Evolutionary conservation across 2,888 invertebrate species (phyloP).

Genomic region (Calameuta idolon): DNA sequence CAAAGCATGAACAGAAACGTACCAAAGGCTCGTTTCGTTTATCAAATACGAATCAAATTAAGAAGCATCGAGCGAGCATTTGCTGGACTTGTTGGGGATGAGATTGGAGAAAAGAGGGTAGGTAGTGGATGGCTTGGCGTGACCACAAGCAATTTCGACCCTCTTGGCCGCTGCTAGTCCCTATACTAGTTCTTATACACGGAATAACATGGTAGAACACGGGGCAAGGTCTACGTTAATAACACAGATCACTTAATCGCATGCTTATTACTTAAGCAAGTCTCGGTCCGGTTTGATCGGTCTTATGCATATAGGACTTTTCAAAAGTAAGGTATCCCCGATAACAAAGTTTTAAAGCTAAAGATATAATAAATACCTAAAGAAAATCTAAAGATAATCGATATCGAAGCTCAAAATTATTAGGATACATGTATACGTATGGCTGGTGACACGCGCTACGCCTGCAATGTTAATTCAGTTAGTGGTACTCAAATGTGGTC

Average conservation of each 20-base stretch:
- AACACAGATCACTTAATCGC: constrained; percentile 59
- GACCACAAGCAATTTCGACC: constrained; percentile 55
- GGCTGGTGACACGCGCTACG: not conserved
- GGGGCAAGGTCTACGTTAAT: constrained; percentile 65
- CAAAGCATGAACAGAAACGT: not conserved
- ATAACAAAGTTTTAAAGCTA: too few species aligned
- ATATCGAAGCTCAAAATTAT: not conserved
- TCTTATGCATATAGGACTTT: not conserved
- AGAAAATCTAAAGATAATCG: not conserved
- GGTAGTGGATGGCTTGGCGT: constrained; percentile 42
- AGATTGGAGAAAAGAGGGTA: constrained; percentile 15
- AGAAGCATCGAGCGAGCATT: constrained; percentile 7
- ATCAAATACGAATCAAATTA: constrained; percentile 1
- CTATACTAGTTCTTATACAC: constrained; percentile 2
- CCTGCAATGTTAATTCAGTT: not conserved
- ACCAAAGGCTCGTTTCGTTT: not conserved
- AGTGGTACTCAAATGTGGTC: not conserved
- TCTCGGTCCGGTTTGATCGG: not conserved
- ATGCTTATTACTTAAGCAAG: constrained; percentile 48
- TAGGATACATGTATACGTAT: not conserved
- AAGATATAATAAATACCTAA: not conserved
- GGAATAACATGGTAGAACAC: constrained; percentile 44
- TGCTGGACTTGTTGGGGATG: not conserved
- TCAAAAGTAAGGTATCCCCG: too few species aligned
- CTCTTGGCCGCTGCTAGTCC: constrained; percentile 14